phyloP scores from a whole-genome alignment of 2,797 vertebrate genomes.

The Eremophila alpestris region DNA sequence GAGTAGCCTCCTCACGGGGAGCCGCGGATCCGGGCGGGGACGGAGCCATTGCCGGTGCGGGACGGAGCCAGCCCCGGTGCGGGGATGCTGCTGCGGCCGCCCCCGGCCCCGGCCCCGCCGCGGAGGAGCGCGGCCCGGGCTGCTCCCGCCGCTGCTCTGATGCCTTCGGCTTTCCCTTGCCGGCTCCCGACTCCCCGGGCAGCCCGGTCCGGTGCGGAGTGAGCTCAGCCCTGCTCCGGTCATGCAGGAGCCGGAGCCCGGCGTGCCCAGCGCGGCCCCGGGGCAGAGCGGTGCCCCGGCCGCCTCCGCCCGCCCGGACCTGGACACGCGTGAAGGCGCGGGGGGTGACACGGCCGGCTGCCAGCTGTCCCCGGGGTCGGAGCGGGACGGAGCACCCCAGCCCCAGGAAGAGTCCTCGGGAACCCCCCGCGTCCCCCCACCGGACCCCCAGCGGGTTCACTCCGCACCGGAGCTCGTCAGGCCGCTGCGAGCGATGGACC shows the following conservation, averaged over 20 bases:
- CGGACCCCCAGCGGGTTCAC: background rate
- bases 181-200: background rate
- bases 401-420: background rate
- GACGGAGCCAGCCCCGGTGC: background rate
- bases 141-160: background rate
- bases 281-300: background rate
- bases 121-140: background rate
- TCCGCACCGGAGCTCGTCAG: background rate
- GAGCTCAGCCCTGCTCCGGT: background rate
- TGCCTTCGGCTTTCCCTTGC: background rate
- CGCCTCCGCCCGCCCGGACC: background rate
- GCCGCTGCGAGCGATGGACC: background rate
- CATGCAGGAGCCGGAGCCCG: background rate
- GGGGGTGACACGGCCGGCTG: background rate
- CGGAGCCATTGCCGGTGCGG: background rate
- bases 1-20: background rate
- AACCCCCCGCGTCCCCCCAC: background rate
- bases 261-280: background rate
- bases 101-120: background rate
- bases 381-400: background rate
- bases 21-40: background rate
- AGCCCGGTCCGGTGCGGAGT: background rate
- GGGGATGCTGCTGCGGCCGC: background rate
- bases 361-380: background rate
- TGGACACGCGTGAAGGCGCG: background rate